Base-by-base conservation (phyloP, 2,113 vertebrate species). In the Hucho hucho region DNA sequence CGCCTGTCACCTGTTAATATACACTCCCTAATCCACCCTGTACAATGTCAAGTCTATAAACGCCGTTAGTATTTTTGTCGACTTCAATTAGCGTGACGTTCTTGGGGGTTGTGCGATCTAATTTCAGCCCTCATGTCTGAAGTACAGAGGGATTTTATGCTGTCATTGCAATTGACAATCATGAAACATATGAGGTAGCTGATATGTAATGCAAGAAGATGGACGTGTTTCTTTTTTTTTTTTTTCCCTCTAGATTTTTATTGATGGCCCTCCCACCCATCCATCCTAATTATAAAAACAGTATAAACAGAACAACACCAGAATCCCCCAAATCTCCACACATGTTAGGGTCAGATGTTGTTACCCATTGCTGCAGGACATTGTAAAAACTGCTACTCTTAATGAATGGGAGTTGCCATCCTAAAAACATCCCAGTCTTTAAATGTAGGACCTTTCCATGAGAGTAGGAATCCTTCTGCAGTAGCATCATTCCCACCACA, bases 1-100 rank as follows among this genome's bases (percentile, higher is more conserved):
- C 83, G 85, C 79, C 84, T 86, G 88, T 94, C 96, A 95, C 94
- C 95, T 97, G 95, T 95, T 94, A 95, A 96, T 96, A 94, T 95
- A 89, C 86, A 18, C 91, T 84, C 86, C 59, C 90, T 96, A 96
- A 96, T 96, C 95, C 94, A 81, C 90, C 84, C 95, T 94, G 95
- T 87, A 91, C 93, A 93, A 90, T 94, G 93, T 97, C 95, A n/a
- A n/a, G n/a, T n/a, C n/a, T n/a, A n/a, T n/a, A n/a, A 95, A 91
- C 90, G 93, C 93, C 92, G 92, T 93, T 92, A 89, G 92, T 93
- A 94, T 94, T 95, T 95, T 96, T 95, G 94, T 95, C 95, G 92
- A 85, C 93, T 95, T 94, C 93, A 96, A 95, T 97, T 96, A 96
- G 94, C 26, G 84, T 93, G 93, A 95, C 91, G 92, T 92, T 94